Evolutionary conservation across 1,140 invertebrate genomes (phyloP), one percentile per base, ranked within the genome.

Genomic region (Drosophila aff.): DNA sequence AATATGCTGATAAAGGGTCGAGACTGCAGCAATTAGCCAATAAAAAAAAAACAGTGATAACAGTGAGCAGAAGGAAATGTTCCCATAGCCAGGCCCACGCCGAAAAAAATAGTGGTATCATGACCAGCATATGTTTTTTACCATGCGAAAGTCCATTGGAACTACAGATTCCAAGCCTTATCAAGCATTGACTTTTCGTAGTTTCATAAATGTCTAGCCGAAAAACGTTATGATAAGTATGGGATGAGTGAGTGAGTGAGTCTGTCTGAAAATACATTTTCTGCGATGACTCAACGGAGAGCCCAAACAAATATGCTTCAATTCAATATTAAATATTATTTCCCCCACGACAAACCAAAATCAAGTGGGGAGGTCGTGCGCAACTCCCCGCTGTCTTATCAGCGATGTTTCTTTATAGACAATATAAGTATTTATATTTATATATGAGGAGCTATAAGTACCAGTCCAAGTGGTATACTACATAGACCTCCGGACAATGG

Each of bases 311-410:
- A 65, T 68, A 71, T 67, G 49, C 67, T 71, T 44, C 40, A 75
- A 64, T 47, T 52, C 31, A 18, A 67, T 64, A 69, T 58, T 44
- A 49, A 41, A 49, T 28, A 23, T 18, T 49, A 16, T 49, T 28
- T 41, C 44, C 44, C 23, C 47, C 55, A 49, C 44, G 46, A 21
- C 31, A 61, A 58, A 59, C 71, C 62, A 40, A 71, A 80, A 83
- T 71, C 65, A 74, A 80, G 68, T 63, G 66, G 62, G 60, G 58
- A 81, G 82, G 75, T 82, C 76, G 81, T 77, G 76, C 81, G 77
- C 79, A 87, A 84, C 77, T 84, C 63, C 65, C 72, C 26, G 49
- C 16, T n/a, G 28, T 41, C 81, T 87, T 89, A 89, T 89, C 84
- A 81, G 68, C 61, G 38, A 58, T 78, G 61, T 63, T 64, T 65